Percentiles rank a stretch among this genome's conserved stretches.
These are phyloP conservation scores for Choristoneura rosaceana DNA, from an alignment of 2,888 invertebrate species.

Conservation along the genomic window DNA sequence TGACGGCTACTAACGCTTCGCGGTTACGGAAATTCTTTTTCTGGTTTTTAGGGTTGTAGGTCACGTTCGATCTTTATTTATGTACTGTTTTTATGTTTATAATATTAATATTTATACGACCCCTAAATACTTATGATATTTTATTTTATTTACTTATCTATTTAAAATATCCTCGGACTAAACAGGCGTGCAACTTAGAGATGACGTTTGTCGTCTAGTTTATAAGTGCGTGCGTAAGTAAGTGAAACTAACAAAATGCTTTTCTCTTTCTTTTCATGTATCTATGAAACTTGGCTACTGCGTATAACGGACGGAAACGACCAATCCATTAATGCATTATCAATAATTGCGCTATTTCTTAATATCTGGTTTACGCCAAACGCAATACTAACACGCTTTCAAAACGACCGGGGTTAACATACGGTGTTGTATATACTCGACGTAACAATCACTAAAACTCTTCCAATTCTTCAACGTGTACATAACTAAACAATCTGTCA, in stretches of 20 bases:
- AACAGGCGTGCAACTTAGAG: neutral
- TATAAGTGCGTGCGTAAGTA: slow-evolving; percentile 22
- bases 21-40: slow-evolving; percentile 60
- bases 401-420: slow-evolving; percentile 43
- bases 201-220: slow-evolving; percentile 1
- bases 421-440: slow-evolving; percentile 40
- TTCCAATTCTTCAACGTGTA: slow-evolving; percentile 34
- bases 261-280: slow-evolving; percentile 85
- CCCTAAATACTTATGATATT: neutral
- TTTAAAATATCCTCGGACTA: slow-evolving; percentile 1
- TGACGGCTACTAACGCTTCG: slow-evolving; percentile 73
- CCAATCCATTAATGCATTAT: slow-evolving; percentile 70
- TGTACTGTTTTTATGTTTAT: slow-evolving; percentile 16
- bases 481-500: slow-evolving; percentile 42
- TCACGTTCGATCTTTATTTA: neutral
- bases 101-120: neutral
- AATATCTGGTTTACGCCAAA: slow-evolving; percentile 84
- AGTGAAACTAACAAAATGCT: slow-evolving; percentile 79
- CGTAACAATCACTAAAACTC: slow-evolving; percentile 35
- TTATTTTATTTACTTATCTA: neutral
- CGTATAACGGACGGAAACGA: slow-evolving; percentile 67
- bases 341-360: slow-evolving; percentile 73
- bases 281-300: slow-evolving; percentile 83
- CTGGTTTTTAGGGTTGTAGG: slow-evolving; percentile 12
- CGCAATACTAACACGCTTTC: slow-evolving; percentile 82